Evolutionary conservation across 2,888 invertebrate species (phyloP).

Genomic region (Lordiphosa fenestrarum): DNA sequence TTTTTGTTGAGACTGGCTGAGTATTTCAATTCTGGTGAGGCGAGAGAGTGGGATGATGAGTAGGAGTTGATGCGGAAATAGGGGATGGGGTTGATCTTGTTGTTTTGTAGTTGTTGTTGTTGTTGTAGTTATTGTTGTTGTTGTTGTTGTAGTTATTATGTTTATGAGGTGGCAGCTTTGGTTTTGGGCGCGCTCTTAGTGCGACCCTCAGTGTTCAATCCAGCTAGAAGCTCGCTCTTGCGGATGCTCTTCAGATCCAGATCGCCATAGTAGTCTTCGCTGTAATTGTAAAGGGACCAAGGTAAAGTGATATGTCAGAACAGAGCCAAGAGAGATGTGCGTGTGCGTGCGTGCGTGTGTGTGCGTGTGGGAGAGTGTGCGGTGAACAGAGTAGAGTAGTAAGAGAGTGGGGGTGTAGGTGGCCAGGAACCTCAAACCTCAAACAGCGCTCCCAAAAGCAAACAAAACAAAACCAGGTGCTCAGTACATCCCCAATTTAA

Average conservation of each 20-base stretch:
- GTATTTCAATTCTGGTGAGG: slow-evolving; percentile 48
- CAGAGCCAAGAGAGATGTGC: slow-evolving; percentile 76
- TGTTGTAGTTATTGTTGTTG: slow-evolving; percentile 40
- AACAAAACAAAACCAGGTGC: slow-evolving; percentile 49
- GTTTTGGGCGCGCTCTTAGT: slow-evolving; percentile 81
- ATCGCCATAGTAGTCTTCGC: slow-evolving; percentile 98
- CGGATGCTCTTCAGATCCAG: slow-evolving; percentile 96
- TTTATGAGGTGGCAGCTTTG: slow-evolving; percentile 77
- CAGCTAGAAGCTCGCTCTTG: slow-evolving; percentile 94
- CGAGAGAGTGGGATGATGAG: slow-evolving; percentile 33
- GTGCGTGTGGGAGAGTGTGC: slow-evolving; percentile 19
- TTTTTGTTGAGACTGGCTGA: slow-evolving; percentile 40
- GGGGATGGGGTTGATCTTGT: slow-evolving; percentile 58
- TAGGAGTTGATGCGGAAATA: slow-evolving; percentile 38
- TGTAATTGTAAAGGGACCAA: slow-evolving; percentile 82
- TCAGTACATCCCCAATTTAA: background rate
- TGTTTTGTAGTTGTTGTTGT: slow-evolving; percentile 46
- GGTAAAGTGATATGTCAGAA: slow-evolving; percentile 71
- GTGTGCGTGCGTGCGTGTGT: slow-evolving; percentile 11
- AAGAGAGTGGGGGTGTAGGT: slow-evolving; percentile 44
- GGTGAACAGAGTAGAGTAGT: slow-evolving; percentile 30
- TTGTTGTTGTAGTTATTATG: slow-evolving; percentile 52
- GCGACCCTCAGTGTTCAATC: slow-evolving; percentile 82
- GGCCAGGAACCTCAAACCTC: slow-evolving; percentile 33
- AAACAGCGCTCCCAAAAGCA: slow-evolving; percentile 45